These are phyloP conservation scores for Agrochola macilenta DNA, from an alignment of 2,888 invertebrate genomes.

Conservation along the genomic window DNA sequence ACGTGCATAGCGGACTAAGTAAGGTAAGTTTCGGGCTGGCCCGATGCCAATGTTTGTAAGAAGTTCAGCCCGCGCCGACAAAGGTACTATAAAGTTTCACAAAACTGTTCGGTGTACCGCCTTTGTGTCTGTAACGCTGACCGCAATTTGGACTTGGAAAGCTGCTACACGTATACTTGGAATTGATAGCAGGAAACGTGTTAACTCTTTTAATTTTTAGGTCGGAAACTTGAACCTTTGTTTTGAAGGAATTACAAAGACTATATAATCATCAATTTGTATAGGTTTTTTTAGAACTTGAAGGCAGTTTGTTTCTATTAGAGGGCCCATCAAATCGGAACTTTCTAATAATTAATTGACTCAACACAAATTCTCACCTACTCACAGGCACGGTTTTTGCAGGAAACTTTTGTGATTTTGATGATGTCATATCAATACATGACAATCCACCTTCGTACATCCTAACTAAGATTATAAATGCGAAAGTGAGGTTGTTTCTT, in stretches of 20 bases:
- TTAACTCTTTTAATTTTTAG: slow-evolving; percentile 31
- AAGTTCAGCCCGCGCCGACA: slow-evolving; percentile 74
- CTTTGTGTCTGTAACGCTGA: slow-evolving; percentile 70
- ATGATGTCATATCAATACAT: slow-evolving; percentile 25
- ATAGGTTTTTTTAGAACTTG: no score
- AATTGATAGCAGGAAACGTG: slow-evolving; percentile 48
- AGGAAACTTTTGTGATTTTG: slow-evolving; percentile 2
- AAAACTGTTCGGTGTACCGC: slow-evolving; percentile 69
- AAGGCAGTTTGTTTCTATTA: neutral
- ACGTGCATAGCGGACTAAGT: slow-evolving; percentile 76
- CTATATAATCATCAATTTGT: neutral
- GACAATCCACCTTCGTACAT: slow-evolving; percentile 11
- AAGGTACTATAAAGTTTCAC: slow-evolving; percentile 78
- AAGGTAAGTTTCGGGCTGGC: slow-evolving; percentile 80
- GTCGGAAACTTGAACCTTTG: neutral
- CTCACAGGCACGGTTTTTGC: neutral
- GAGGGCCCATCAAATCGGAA: neutral
- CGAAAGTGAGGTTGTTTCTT: neutral
- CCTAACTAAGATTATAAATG: no score
- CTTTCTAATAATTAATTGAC: neutral
- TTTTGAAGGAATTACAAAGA: neutral
- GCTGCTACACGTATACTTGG: slow-evolving; percentile 46
- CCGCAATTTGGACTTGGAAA: slow-evolving; percentile 60
- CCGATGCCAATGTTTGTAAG: slow-evolving; percentile 81
- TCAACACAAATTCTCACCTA: neutral